A percentile compares a stretch with the other conserved stretches of the same genome.
Conservation (phyloP, 2,113 vertebrate genomes). For the Fulica atra region DNA sequence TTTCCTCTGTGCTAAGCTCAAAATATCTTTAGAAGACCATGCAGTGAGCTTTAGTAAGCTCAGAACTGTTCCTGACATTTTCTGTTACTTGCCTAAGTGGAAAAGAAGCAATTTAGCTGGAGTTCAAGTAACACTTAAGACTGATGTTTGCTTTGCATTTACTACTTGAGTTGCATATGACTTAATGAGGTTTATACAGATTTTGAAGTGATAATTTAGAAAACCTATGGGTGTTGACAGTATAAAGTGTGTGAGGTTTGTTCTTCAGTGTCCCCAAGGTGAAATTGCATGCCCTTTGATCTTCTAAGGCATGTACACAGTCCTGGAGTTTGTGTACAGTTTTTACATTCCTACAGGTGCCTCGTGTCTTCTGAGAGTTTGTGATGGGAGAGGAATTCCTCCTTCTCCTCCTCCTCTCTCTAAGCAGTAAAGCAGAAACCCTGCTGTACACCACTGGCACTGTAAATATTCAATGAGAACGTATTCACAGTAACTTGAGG, state of each 20-base stretch:
- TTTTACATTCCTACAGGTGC: not conserved
- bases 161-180: not conserved
- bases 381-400: not conserved
- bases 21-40: not conserved
- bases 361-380: not conserved
- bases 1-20: not conserved
- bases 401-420: not conserved
- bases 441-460: not conserved
- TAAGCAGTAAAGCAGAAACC: not conserved
- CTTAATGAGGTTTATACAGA: not conserved
- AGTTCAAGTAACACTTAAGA: not conserved
- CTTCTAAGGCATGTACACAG: fast-evolving
- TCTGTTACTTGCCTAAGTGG: not conserved
- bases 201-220: not conserved
- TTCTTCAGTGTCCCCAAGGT: not conserved
- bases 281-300: not conserved
- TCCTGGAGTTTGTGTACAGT: not conserved
- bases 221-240: not conserved
- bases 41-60: not conserved
- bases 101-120: not conserved
- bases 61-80: fast-evolving
- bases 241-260: not conserved
- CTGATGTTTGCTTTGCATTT: not conserved
- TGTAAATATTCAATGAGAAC: not conserved
- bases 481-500: not conserved